phyloP scores from a whole-genome alignment of 2,113 vertebrate genomes.

The Triplophysa dalaica region DNA sequence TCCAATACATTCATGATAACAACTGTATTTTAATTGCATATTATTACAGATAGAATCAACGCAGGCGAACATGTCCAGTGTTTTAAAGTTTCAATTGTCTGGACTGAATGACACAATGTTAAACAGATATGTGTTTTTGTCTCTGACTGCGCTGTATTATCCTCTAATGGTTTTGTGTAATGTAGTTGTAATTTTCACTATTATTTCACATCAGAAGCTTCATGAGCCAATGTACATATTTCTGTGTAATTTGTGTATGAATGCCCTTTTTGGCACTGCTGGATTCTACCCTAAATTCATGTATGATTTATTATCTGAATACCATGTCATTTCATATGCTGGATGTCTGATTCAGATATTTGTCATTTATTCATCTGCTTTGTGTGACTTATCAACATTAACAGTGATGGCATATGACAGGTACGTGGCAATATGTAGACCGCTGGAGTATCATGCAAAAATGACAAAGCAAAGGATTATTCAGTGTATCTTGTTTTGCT shows the following conservation, averaged over 20 bases:
- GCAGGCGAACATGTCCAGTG: constrained; percentile 27
- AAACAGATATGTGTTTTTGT: constrained; percentile 41
- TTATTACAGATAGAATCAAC: constrained; percentile 10
- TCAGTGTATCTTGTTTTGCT: constrained; percentile 40
- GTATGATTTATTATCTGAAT: constrained; percentile 38
- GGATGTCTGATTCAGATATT: constrained; percentile 51
- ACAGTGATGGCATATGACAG: constrained; percentile 55
- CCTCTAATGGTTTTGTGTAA: constrained; percentile 45
- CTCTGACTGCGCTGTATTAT: constrained; percentile 44
- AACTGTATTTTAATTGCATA: background rate
- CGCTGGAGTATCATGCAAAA: constrained; percentile 49
- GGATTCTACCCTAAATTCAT: constrained; percentile 56
- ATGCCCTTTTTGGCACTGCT: constrained; percentile 63
- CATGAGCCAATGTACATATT: constrained; percentile 63
- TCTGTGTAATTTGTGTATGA: constrained; percentile 63
- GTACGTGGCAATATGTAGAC: constrained; percentile 52
- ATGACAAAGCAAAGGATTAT: constrained; percentile 46
- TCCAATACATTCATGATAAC: background rate
- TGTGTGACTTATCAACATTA: constrained; percentile 50
- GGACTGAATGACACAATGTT: constrained; percentile 35
- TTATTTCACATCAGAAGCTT: constrained; percentile 34
- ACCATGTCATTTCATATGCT: constrained; percentile 44
- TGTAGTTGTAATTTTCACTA: constrained; percentile 33
- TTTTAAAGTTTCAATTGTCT: constrained; percentile 39
- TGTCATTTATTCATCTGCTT: constrained; percentile 49